A percentile compares a stretch with the other conserved stretches of the same genome.
phyloP scores from a whole-genome alignment of 2,113 vertebrate genomes.

The Donacobius atricapilla region DNA sequence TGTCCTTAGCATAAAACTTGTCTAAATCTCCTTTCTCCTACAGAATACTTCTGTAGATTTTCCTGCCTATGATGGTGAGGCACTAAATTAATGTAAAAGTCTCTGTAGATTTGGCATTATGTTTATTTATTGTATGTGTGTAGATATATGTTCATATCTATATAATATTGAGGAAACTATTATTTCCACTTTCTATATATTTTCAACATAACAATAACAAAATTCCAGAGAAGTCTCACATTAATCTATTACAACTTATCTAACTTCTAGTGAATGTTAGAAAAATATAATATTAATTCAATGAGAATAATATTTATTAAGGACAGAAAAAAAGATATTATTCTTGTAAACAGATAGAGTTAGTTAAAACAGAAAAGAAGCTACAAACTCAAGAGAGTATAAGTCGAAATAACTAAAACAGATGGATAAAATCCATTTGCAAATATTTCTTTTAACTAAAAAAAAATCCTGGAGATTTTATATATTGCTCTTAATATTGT shows the following conservation, averaged over 20 bases:
- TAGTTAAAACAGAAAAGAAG: background rate
- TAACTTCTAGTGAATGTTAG: background rate
- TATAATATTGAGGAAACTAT: background rate
- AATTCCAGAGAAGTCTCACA: background rate
- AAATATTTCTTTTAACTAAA: background rate
- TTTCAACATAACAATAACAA: background rate
- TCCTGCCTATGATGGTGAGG: background rate
- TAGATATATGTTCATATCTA: background rate
- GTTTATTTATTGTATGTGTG: background rate
- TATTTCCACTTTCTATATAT: background rate
- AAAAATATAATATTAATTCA: background rate
- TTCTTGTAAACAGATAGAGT: background rate
- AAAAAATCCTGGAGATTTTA: accelerated
- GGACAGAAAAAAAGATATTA: background rate
- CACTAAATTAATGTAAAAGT: background rate
- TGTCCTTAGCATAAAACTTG: background rate
- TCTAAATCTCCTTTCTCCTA: background rate
- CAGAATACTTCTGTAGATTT: background rate
- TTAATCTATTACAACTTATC: background rate
- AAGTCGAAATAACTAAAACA: background rate
- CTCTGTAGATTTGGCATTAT: background rate
- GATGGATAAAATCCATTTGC: background rate
- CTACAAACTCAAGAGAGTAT: background rate
- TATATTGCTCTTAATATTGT: background rate
- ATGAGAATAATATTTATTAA: background rate